These are phyloP conservation scores for Myrmophylax atrothorax DNA, from an alignment of 2,113 vertebrate genomes.

Conservation along the genomic window DNA sequence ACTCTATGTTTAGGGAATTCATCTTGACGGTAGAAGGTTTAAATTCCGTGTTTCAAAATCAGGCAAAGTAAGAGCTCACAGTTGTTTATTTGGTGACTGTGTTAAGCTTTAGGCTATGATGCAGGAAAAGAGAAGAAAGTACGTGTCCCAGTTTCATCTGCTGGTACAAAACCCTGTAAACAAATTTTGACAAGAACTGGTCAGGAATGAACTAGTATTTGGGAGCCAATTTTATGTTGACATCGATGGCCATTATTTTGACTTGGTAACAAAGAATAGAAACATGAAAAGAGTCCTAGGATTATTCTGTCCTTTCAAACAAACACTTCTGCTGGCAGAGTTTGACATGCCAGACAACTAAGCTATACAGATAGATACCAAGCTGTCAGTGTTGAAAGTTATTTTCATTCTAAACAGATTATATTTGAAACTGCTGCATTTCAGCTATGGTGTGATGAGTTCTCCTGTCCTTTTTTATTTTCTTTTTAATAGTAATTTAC, in stretches of 20 bases:
- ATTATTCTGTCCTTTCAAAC: constrained; percentile 2
- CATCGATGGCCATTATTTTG: constrained; percentile 1
- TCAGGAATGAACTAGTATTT: background rate
- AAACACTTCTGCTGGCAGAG: background rate
- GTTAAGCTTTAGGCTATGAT: background rate
- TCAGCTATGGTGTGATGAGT: background rate
- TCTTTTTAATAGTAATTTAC: background rate
- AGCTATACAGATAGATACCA: background rate
- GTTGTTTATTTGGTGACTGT: background rate
- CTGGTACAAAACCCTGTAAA: background rate
- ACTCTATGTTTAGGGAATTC: background rate
- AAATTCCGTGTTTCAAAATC: background rate
- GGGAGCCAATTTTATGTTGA: background rate
- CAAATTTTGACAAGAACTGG: background rate
- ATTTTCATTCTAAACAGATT: background rate
- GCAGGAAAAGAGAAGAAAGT: background rate
- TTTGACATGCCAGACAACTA: background rate
- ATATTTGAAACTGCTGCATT: background rate
- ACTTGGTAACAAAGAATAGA: constrained; percentile 10
- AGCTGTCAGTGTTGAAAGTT: background rate
- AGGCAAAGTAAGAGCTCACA: background rate
- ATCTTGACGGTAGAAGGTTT: background rate
- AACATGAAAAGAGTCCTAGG: background rate
- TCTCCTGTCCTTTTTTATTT: too few relatives aligned
- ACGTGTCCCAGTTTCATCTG: background rate